These are phyloP conservation scores for Euwallacea similis DNA, from an alignment of 1,140 invertebrate genomes.

Conservation along the genomic window DNA sequence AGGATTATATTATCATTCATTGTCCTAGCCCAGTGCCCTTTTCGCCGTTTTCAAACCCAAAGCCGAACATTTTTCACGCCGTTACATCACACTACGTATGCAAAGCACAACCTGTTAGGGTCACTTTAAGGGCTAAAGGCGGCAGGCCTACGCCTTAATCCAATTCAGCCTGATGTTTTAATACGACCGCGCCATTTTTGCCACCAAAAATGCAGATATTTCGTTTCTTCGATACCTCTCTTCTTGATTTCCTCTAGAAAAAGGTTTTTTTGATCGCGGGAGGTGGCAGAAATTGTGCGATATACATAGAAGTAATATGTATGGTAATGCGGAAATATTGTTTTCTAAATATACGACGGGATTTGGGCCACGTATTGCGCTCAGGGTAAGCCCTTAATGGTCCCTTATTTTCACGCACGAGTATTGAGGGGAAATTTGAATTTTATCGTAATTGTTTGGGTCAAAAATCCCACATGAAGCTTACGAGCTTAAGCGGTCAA, in stretches of 20 bases:
- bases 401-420: not conserved
- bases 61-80: not conserved
- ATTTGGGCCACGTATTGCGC: not conserved
- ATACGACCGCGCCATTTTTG: too few species aligned
- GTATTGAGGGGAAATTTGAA: not conserved
- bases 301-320: conserved; percentile 2
- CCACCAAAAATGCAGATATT: too few species aligned
- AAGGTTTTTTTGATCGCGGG: not conserved
- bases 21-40: too few species aligned
- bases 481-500: too few species aligned
- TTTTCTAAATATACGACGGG: conserved; percentile 3
- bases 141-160: too few species aligned
- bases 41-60: not conserved
- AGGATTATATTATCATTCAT: too few species aligned
- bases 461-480: not conserved
- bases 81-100: not conserved
- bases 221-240: too few species aligned
- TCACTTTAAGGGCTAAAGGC: too few species aligned
- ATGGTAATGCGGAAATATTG: conserved; percentile 1
- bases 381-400: conserved; percentile 1
- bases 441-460: not conserved
- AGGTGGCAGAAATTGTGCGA: not conserved
- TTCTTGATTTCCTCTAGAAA: not conserved
- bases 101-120: not conserved
- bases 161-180: too few species aligned